Conservation (phyloP, 2,113 vertebrate genomes). For the Pedionomus torquatus region DNA sequence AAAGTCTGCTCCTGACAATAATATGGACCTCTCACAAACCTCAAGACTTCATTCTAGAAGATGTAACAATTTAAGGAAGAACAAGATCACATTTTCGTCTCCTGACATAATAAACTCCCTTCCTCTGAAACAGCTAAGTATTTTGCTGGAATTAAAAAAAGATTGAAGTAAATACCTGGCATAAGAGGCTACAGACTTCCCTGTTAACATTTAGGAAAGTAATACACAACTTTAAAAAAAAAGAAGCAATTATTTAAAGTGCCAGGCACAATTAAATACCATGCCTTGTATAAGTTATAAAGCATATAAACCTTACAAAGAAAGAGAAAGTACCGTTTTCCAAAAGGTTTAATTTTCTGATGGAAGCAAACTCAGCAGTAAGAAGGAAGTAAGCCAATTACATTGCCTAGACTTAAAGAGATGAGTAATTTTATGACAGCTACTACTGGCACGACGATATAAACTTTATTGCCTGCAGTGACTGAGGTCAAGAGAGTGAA, state of each 20-base stretch:
- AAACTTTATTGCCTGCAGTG: constrained; percentile 20
- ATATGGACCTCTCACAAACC: neutral
- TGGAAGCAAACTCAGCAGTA: constrained; percentile 33
- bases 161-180: neutral
- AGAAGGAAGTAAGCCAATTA: constrained; percentile 38
- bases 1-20: neutral
- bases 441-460: constrained; percentile 7
- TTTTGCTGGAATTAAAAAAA: neutral
- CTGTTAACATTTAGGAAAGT: neutral
- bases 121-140: neutral
- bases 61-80: neutral
- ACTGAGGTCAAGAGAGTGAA: neutral
- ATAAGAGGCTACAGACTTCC: neutral
- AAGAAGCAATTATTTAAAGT: neutral
- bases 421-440: constrained; percentile 53
- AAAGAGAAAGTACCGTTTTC: constrained; percentile 39
- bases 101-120: neutral
- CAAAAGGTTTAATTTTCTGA: constrained; percentile 59
- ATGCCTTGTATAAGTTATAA: neutral
- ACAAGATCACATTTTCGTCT: neutral
- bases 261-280: neutral
- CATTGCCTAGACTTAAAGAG: constrained; percentile 30
- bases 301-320: neutral
- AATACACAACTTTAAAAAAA: neutral
- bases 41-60: neutral